These are phyloP conservation scores for Gnatocerus cornutus DNA, from an alignment of 2,888 invertebrate genomes.

Conservation along the genomic window DNA sequence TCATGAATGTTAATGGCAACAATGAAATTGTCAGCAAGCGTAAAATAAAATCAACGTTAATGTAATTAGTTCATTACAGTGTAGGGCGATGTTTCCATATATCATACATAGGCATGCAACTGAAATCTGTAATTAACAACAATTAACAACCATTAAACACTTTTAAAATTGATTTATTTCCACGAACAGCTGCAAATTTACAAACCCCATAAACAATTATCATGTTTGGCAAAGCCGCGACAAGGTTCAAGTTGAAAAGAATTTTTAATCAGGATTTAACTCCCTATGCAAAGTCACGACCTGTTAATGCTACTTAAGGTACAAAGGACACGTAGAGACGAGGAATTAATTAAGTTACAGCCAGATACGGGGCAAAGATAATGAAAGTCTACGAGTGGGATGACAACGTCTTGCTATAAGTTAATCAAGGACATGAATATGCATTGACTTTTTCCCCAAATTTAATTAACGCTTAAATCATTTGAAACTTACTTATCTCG, in stretches of 20 bases:
- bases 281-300: slow-evolving; percentile 63
- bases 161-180: slow-evolving; percentile 37
- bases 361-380: slow-evolving; percentile 59
- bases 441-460: slow-evolving; percentile 50
- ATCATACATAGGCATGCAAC: slow-evolving; percentile 31
- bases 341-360: slow-evolving; percentile 65
- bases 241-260: slow-evolving; percentile 18
- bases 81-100: slow-evolving; percentile 33
- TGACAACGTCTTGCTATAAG: slow-evolving; percentile 54
- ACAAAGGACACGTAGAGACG: slow-evolving; percentile 63
- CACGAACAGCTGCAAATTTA: background rate
- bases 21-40: slow-evolving; percentile 44
- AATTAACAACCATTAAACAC: slow-evolving; percentile 33
- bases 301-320: slow-evolving; percentile 64
- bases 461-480: slow-evolving; percentile 46
- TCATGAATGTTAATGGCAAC: slow-evolving; percentile 34
- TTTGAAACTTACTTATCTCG: slow-evolving; percentile 23
- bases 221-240: background rate
- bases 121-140: slow-evolving; percentile 41
- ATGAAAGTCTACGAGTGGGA: slow-evolving; percentile 57
- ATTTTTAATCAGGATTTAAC: slow-evolving; percentile 54
- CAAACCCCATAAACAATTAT: background rate
- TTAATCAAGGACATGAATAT: slow-evolving; percentile 58
- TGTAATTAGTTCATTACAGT: slow-evolving; percentile 47
- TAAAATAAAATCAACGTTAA: slow-evolving; percentile 47